Evolutionary conservation across 2,888 invertebrate species (phyloP), one percentile per base, ranked within the genome.

Genomic region (Exocentrus adspersus): DNA sequence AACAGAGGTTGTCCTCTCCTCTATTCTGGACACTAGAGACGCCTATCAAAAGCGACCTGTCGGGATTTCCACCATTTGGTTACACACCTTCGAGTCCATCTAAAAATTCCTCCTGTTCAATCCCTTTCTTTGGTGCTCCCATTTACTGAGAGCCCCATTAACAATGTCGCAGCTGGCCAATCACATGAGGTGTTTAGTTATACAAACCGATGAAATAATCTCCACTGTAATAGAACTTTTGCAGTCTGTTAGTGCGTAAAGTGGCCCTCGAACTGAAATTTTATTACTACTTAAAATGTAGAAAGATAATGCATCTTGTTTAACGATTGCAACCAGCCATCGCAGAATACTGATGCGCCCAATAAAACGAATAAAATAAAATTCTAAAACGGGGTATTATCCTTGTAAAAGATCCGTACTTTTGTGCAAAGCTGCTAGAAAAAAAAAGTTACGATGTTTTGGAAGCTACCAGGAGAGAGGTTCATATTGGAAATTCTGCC

Each of bases 371-470:
- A 48, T 48, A 48, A 48, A 48, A 48, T 48, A 48, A 48, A 48
- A 24, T 17, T 28, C 5, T 28, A 28, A 48, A 48, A 48, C 14
- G 10, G 48, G 28, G 9, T 20, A 48, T 28, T 14, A 20, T 2
- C 14, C 28, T 9, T 7, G 30, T 28, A 28, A 24, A 24, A 30
- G 14, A 14, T 45, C 37, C 58, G 30, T 59, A 50, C 41, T 24
- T 48, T 41, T 16, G 59, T 59, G 59, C 42, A 59, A 59, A 59
- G 9, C 48, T 21, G 59, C 42, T 41, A 45, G 43, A 45, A 59
- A 50, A 46, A 50, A 50, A 50, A 45, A 59, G 50, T 42, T 32
- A 30, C 48, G 59, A 59, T 59, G 59, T 50, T 59, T 59, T 50
- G 37, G 50, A 59, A 50, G 59, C 41, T 50, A 50, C 50, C 41